These are phyloP conservation scores for Harpagoxenus sublaevis DNA, from an alignment of 2,888 invertebrate species.

Conservation along the genomic window DNA sequence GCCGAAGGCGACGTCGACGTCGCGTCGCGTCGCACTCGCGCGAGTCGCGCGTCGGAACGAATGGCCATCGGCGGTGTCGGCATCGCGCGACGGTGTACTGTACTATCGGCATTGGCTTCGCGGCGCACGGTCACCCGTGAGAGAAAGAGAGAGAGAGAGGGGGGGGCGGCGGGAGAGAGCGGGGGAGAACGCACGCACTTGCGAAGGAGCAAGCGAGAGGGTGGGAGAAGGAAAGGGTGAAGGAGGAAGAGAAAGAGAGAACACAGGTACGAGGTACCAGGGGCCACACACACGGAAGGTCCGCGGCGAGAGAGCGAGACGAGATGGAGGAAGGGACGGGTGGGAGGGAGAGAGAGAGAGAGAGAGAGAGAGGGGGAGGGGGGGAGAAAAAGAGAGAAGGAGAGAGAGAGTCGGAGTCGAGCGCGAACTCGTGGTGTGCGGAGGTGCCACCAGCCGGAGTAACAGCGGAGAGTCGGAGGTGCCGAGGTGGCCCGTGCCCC, in stretches of 20 bases:
- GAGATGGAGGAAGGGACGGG: not conserved
- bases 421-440: slow-evolving; percentile 71
- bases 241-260: not conserved
- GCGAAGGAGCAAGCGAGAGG: not conserved
- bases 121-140: slow-evolving; percentile 46
- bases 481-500: slow-evolving; percentile 40
- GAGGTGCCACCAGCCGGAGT: slow-evolving; percentile 75
- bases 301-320: slow-evolving; percentile 41
- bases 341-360: not conserved
- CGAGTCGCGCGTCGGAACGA: not conserved
- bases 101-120: slow-evolving; percentile 74
- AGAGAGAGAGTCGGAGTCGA: slow-evolving; percentile 32
- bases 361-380: too few relatives aligned
- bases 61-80: slow-evolving; percentile 43
- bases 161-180: slow-evolving; percentile 32
- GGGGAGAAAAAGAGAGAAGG: not conserved
- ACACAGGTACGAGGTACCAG: slow-evolving; percentile 1
- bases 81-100: slow-evolving; percentile 82
- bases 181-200: slow-evolving; percentile 8
- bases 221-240: not conserved
- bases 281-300: not conserved
- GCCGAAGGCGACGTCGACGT: slow-evolving; percentile 19
- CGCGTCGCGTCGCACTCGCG: not conserved
- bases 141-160: slow-evolving; percentile 47
- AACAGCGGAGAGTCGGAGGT: slow-evolving; percentile 74